These are phyloP conservation scores for Crotalus tigris DNA, from an alignment of 2,113 vertebrate genomes.

Conservation along the genomic window DNA sequence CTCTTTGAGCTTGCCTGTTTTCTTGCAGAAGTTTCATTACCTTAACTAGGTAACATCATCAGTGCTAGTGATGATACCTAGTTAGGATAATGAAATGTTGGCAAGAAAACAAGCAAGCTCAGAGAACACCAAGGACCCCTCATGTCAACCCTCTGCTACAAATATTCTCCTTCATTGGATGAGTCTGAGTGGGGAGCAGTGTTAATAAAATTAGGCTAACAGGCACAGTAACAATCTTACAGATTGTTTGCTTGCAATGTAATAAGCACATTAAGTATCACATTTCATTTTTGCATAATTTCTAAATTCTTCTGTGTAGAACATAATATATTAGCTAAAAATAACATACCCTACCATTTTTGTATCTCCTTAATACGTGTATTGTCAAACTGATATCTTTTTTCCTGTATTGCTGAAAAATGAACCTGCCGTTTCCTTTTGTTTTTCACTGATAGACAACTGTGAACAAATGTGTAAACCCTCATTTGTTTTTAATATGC, in stretches of 20 bases:
- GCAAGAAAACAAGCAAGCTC: too few relatives aligned
- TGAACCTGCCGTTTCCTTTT: not conserved
- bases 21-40: too few relatives aligned
- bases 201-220: too few relatives aligned
- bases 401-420: not conserved
- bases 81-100: too few relatives aligned
- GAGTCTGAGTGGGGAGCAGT: too few relatives aligned
- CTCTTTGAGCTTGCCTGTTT: too few relatives aligned
- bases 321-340: not conserved
- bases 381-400: constrained; percentile 17
- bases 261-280: not conserved
- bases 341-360: not conserved
- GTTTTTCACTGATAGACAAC: not conserved
- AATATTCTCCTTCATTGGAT: too few relatives aligned
- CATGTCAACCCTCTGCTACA: too few relatives aligned
- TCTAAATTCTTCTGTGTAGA: not conserved
- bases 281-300: not conserved
- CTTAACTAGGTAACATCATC: too few relatives aligned
- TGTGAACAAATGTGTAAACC: not conserved
- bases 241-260: not conserved
- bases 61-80: too few relatives aligned
- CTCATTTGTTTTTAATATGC: not conserved
- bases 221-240: too few relatives aligned
- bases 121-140: too few relatives aligned
- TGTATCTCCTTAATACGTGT: constrained; percentile 20